Conservation (phyloP, 2,797 vertebrate genomes). For the Sebastes flavidus region DNA sequence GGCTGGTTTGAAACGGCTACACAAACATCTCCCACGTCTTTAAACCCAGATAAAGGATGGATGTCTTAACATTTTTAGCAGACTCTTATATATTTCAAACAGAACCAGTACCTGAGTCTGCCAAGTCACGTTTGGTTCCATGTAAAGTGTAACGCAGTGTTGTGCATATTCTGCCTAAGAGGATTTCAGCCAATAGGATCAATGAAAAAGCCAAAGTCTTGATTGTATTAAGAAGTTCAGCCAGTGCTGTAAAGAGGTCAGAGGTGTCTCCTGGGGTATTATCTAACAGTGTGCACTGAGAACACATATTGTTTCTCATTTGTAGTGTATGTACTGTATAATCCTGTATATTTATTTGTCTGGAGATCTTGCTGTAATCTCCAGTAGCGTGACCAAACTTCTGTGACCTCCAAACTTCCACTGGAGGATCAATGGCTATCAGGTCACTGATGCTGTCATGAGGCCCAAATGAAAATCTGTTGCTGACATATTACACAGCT, state of each 20-base stretch:
- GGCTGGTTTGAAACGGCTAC: background rate
- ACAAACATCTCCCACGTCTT: background rate
- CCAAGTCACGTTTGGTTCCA: background rate
- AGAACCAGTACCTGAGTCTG: background rate
- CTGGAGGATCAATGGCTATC: slow-evolving; percentile 33
- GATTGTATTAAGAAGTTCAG: slow-evolving; percentile 17
- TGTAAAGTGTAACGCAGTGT: background rate
- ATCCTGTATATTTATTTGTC: slow-evolving; percentile 27
- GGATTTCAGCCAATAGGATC: background rate
- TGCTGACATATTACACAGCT: slow-evolving; percentile 31
- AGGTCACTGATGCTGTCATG: slow-evolving; percentile 24
- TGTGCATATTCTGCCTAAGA: background rate
- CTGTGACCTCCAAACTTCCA: slow-evolving; percentile 1
- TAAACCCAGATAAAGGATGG: too few species aligned
- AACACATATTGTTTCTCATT: slow-evolving; percentile 45
- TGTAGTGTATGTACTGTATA: slow-evolving; percentile 12
- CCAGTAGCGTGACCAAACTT: slow-evolving; percentile 32
- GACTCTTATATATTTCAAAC: background rate
- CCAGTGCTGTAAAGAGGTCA: background rate
- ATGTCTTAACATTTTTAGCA: background rate
- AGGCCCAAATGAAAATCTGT: slow-evolving; percentile 31
- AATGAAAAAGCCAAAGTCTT: background rate
- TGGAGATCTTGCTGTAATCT: slow-evolving; percentile 37
- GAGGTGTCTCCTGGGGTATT: background rate
- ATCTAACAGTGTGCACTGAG: background rate